Evolutionary conservation across 2,113 vertebrate species (phyloP).

Genomic region (Ailuropoda melanoleuca): DNA sequence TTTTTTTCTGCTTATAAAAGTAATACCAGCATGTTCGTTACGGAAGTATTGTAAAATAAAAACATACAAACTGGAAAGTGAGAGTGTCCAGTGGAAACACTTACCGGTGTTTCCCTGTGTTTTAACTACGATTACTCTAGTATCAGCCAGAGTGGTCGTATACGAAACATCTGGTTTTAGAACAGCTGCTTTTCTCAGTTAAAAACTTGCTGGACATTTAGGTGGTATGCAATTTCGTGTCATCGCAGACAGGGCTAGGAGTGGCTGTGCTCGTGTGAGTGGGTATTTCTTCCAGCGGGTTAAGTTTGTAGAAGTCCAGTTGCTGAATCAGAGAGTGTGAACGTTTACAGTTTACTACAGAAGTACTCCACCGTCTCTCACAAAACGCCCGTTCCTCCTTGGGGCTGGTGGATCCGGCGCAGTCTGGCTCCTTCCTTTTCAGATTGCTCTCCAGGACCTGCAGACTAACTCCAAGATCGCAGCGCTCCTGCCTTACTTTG

Average conservation of each 20-base stretch:
- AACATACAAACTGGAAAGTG: background rate
- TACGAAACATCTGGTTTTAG: background rate
- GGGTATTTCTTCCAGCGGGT: background rate
- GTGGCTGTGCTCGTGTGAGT: background rate
- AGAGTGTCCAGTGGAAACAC: background rate
- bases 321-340: background rate
- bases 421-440: background rate
- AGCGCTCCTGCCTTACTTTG: constrained; percentile 94
- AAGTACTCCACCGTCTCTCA: background rate
- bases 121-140: background rate
- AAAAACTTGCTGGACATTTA: background rate
- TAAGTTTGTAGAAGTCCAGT: background rate
- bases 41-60: too few relatives aligned
- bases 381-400: background rate
- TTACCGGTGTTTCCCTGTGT: background rate
- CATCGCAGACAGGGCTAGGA: background rate
- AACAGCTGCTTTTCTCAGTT: background rate
- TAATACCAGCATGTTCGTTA: background rate
- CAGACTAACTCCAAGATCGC: constrained; percentile 96
- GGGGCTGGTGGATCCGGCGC: background rate
- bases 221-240: background rate
- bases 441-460: constrained; percentile 94
- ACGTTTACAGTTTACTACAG: background rate
- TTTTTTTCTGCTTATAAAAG: background rate
- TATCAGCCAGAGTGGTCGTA: background rate